Conservation (phyloP, 2,797 vertebrate genomes). For the Oreortyx pictus region DNA sequence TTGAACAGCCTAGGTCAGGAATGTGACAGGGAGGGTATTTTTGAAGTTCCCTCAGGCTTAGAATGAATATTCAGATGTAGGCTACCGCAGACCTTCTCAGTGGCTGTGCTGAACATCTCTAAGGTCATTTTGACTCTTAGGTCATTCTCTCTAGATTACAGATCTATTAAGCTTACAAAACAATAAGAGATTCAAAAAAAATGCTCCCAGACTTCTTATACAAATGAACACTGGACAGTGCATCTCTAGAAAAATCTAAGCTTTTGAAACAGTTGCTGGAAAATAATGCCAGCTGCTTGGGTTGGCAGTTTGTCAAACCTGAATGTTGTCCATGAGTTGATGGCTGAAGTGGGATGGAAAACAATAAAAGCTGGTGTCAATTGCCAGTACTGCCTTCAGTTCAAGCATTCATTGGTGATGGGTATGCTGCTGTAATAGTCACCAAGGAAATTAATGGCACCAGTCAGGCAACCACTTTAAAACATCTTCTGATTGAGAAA, state of each 20-base stretch:
- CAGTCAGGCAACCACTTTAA: background rate
- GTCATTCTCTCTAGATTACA: background rate
- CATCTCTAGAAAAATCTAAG: background rate
- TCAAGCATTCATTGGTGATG: background rate
- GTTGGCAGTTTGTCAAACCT: background rate
- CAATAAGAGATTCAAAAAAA: background rate
- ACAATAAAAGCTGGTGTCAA: background rate
- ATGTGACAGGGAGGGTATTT: background rate
- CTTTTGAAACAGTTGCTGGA: background rate
- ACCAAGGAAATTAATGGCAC: background rate
- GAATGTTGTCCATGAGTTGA: background rate
- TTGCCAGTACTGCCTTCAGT: background rate
- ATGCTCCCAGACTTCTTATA: background rate
- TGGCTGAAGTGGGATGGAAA: background rate
- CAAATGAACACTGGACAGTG: background rate
- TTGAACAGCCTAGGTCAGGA: constrained; percentile 18
- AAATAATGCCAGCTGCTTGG: background rate
- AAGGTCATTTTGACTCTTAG: background rate
- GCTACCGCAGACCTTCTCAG: background rate
- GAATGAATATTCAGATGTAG: background rate
- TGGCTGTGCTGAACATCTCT: background rate
- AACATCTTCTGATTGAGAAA: background rate
- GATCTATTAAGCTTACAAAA: background rate
- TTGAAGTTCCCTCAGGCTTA: background rate
- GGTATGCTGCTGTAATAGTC: background rate